Evolutionary conservation across 2,797 vertebrate genomes (phyloP).

Genomic region (Buphagus erythrorhynchus): DNA sequence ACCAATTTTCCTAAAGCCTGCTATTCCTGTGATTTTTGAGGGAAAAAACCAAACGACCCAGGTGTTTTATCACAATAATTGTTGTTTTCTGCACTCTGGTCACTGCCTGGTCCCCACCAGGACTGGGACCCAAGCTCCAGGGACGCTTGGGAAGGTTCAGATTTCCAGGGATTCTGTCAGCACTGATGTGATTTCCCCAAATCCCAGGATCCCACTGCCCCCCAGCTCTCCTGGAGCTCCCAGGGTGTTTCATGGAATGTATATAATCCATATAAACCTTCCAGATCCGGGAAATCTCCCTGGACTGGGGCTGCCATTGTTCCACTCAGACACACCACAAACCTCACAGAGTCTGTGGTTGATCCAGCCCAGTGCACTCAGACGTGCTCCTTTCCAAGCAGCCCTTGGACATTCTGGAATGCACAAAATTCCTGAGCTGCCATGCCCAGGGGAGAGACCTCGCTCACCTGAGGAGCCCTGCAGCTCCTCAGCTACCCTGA

Average conservation of each 20-base stretch:
- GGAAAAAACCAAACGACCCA: background rate
- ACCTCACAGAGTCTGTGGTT: constrained; percentile 51
- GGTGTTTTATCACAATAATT: background rate
- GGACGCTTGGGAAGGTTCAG: rapidly evolving
- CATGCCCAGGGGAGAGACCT: background rate
- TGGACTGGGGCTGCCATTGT: constrained; percentile 22
- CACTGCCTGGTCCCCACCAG: background rate
- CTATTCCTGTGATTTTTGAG: background rate
- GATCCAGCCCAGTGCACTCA: constrained; percentile 49
- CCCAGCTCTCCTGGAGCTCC: background rate
- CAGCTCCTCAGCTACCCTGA: background rate
- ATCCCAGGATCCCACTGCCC: background rate
- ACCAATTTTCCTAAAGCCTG: background rate
- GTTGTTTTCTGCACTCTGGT: rapidly evolving
- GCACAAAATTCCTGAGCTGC: background rate
- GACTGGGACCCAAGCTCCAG: background rate
- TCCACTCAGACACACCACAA: constrained; percentile 54
- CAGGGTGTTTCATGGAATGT: background rate
- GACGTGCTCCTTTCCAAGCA: background rate
- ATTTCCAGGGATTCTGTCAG: background rate
- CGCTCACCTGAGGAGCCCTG: background rate
- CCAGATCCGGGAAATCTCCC: constrained; percentile 9
- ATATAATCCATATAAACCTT: background rate
- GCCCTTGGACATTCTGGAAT: background rate
- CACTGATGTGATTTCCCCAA: background rate